Base-by-base conservation (phyloP, 2,797 vertebrate species). In the Poecilia wingei region DNA sequence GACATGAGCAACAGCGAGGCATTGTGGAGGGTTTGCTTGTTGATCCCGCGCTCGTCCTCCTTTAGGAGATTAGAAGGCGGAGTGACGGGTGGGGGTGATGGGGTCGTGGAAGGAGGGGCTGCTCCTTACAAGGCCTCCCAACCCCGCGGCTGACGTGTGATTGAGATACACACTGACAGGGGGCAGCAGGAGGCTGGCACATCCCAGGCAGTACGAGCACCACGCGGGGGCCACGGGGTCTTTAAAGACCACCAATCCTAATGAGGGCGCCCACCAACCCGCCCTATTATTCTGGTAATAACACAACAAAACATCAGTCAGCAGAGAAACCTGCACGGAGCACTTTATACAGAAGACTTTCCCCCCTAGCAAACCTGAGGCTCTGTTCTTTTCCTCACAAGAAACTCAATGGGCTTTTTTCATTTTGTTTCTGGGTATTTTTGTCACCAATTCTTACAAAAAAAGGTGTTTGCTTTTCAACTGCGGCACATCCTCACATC, bases 31-130 rank as follows among this genome's bases (percentile, higher is more conserved):
- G 61, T 78, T 90, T 74, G 64, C 85, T 91, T 82, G 94, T 97
- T 96, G 95, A 96, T 94, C 96, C 95, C 96, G 95, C 95, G 96
- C 96, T 96, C 20, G 14, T 93, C 92, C 94, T 94, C 95, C 91
- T 96, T 66, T 78, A 93, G 96, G 95, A 97, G 96, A 96, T 97
- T 96, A 96, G 94, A 94, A 94, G 96, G 96, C 96, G 95, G 96
- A 95, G 95, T 94, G 94, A 90, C 94, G 94, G 93, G 64, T 49
- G 31, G 93, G 64, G 49, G 41, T 51, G 25, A 55, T 3, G 55
- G 33, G 45, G 41, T 64, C 72, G 41, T 16, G n/a, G 69, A 41
- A 13, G 22, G 16, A 57, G 83, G 94, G 93, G 84, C 55, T 46
- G 72, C 57, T 82, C 71, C 85, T 83, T 64, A 69, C 25, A 77